Conservation (phyloP, 2,888 invertebrate genomes). For the Pardosa pseudoannulata region DNA sequence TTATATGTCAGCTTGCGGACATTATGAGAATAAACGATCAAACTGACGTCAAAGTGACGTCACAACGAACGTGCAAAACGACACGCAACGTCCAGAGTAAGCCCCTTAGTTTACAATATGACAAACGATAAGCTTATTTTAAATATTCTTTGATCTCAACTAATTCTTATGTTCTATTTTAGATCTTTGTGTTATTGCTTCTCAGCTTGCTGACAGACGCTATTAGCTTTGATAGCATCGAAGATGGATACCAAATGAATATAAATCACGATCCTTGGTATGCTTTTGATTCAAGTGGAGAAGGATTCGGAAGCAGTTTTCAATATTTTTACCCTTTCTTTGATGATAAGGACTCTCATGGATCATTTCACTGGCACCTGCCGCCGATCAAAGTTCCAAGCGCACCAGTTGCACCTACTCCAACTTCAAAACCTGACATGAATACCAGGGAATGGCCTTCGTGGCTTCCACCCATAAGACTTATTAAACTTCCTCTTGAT, state of each 20-base stretch:
- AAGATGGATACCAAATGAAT: conserved; percentile 13
- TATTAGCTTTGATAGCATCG: background rate
- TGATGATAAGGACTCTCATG: background rate
- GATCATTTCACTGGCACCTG: background rate
- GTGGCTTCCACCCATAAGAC: conserved; percentile 43
- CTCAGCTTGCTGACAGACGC: background rate
- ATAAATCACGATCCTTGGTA: conserved; percentile 27
- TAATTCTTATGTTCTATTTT: background rate
- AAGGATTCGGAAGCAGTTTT: background rate
- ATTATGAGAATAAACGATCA: too few species aligned
- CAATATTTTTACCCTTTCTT: conserved; percentile 18
- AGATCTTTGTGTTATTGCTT: background rate
- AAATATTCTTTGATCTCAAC: too few species aligned
- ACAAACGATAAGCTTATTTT: too few species aligned
- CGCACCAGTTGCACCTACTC: conserved; percentile 1
- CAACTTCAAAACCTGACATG: background rate
- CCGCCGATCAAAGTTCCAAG: background rate
- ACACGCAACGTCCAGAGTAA: too few species aligned
- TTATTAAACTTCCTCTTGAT: conserved; percentile 45
- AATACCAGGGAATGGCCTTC: conserved; percentile 42
- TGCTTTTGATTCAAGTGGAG: background rate
- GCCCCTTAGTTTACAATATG: too few species aligned
- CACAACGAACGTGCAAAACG: too few species aligned
- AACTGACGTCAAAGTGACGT: too few species aligned
- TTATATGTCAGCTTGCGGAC: too few species aligned